A percentile compares a stretch with the other conserved stretches of the same genome.
phyloP scores from a whole-genome alignment of 2,113 vertebrate species.

The Malurus alboscapulatus region DNA sequence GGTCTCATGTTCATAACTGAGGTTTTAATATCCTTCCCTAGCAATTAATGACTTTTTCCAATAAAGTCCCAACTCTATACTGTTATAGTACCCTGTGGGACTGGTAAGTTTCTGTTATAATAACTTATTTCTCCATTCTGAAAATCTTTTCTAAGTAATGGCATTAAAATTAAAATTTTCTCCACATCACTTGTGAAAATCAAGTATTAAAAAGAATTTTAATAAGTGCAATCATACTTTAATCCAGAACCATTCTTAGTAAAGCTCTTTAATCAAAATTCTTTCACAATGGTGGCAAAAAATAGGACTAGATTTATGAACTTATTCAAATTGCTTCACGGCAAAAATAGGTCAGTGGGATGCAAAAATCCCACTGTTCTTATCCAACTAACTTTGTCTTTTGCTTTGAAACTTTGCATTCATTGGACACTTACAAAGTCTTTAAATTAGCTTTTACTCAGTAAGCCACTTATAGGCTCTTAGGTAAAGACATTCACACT shows the following conservation, averaged over 20 bases:
- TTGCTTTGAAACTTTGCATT: neutral
- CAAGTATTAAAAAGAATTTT: constrained; percentile 25
- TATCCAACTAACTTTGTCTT: neutral
- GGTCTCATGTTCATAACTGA: neutral
- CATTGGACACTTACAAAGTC: neutral
- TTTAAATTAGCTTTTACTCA: neutral
- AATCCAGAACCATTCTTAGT: constrained; percentile 17
- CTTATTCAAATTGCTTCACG: constrained; percentile 15
- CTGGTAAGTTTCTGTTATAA: neutral
- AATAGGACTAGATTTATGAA: constrained; percentile 26
- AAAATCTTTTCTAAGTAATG: neutral
- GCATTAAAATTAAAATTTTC: constrained; percentile 22
- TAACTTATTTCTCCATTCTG: neutral
- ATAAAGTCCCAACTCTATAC: neutral
- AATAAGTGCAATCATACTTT: constrained; percentile 24
- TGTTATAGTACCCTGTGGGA: neutral
- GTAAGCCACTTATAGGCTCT: neutral
- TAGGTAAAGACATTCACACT: neutral
- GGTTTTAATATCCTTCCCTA: neutral
- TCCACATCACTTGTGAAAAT: neutral
- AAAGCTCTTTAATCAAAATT: constrained; percentile 44
- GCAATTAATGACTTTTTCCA: constrained; percentile 7
- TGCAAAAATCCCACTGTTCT: neutral
- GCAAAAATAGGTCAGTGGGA: constrained; percentile 43
- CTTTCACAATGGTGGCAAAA: neutral